phyloP scores from a whole-genome alignment of 1,140 invertebrate species.

The Zaprionus davidi region DNA sequence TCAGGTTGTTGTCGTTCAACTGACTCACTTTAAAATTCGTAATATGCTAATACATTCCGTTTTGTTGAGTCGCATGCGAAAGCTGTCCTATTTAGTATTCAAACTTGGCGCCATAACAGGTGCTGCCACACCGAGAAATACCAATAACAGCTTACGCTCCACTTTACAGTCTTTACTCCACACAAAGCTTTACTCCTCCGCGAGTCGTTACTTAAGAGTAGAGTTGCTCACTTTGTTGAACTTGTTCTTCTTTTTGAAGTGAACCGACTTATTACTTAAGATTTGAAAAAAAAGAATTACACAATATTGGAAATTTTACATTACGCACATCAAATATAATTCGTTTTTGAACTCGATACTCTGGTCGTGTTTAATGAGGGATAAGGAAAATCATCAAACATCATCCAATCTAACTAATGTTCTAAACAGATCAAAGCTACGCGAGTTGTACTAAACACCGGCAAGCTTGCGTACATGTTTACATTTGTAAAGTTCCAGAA shows the following conservation, averaged over 20 bases:
- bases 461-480: neutral
- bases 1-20: neutral
- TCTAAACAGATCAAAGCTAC: too few species aligned
- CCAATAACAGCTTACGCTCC: neutral
- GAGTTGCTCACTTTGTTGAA: too few species aligned
- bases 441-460: neutral
- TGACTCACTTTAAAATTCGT: neutral
- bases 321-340: too few species aligned
- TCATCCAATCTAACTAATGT: too few species aligned
- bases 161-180: constrained; percentile 10
- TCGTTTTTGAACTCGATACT: too few species aligned
- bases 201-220: neutral
- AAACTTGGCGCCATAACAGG: constrained; percentile 10
- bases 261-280: too few species aligned
- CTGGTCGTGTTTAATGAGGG: too few species aligned
- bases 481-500: neutral
- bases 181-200: neutral
- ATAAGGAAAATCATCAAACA: too few species aligned
- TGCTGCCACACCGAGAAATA: constrained; percentile 10
- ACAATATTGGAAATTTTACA: too few species aligned
- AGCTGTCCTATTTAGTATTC: neutral
- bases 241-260: too few species aligned
- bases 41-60: neutral
- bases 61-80: neutral
- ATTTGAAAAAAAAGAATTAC: too few species aligned